A percentile compares a stretch with the other conserved stretches of the same genome.
These are phyloP conservation scores for Thripadectes ignobilis DNA, from an alignment of 2,797 vertebrate genomes.

Conservation along the genomic window DNA sequence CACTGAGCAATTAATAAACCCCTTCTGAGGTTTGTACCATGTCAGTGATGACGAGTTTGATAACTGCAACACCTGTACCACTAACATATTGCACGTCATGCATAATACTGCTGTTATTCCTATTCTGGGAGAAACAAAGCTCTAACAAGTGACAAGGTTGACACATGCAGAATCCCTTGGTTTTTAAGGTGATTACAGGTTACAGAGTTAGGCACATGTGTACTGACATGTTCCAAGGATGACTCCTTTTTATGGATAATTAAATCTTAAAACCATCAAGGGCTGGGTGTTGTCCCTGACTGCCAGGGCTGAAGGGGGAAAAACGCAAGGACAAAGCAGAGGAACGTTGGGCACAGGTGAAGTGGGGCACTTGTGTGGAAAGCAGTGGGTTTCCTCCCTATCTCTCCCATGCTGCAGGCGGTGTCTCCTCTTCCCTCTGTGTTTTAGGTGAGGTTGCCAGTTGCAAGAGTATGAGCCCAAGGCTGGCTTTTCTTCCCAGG, in stretches of 20 bases:
- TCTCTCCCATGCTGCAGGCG: not conserved
- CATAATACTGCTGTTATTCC: not conserved
- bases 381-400: not conserved
- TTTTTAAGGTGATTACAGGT: not conserved
- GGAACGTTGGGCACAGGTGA: fast-evolving
- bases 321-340: not conserved
- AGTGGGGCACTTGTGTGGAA: not conserved
- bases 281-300: not conserved
- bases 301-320: not conserved
- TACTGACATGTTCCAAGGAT: not conserved
- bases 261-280: not conserved
- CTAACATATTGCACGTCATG: not conserved
- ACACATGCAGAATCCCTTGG: not conserved
- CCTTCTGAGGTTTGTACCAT: not conserved
- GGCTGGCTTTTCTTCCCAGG: not conserved
- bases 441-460: not conserved
- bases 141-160: not conserved
- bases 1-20: conserved; percentile 18
- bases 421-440: not conserved
- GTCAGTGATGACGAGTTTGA: not conserved
- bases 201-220: not conserved
- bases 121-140: not conserved
- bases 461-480: not conserved
- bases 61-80: not conserved
- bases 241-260: not conserved